These are phyloP conservation scores for Megathymus violae DNA, from an alignment of 1,140 invertebrate species.

Conservation along the genomic window DNA sequence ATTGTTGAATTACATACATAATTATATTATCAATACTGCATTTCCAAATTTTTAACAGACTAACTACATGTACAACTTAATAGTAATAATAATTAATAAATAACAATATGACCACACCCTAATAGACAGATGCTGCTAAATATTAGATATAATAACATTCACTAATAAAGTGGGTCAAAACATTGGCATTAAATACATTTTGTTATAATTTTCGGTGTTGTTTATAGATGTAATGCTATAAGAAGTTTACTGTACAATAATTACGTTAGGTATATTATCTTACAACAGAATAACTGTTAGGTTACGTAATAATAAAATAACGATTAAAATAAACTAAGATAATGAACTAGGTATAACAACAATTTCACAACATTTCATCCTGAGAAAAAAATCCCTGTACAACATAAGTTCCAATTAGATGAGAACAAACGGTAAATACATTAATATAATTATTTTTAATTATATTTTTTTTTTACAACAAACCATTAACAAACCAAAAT, in stretches of 20 bases:
- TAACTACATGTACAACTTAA: too few relatives aligned
- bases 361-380: neutral
- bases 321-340: neutral
- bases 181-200: too few relatives aligned
- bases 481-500: too few relatives aligned
- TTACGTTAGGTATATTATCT: neutral
- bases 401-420: neutral
- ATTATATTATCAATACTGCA: neutral
- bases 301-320: neutral
- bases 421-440: neutral
- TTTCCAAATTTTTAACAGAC: too few relatives aligned
- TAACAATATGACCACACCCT: too few relatives aligned
- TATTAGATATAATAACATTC: too few relatives aligned
- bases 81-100: too few relatives aligned
- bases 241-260: neutral
- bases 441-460: too few relatives aligned
- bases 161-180: too few relatives aligned
- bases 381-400: neutral
- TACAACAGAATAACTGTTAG: neutral
- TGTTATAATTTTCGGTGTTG: too few relatives aligned
- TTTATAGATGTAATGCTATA: neutral
- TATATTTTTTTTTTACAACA: too few relatives aligned
- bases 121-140: too few relatives aligned
- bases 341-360: neutral
- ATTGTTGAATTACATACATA: constrained; percentile 33